These are phyloP conservation scores for Dasysyrphus tricinctus DNA, from an alignment of 2,888 invertebrate species.

Conservation along the genomic window DNA sequence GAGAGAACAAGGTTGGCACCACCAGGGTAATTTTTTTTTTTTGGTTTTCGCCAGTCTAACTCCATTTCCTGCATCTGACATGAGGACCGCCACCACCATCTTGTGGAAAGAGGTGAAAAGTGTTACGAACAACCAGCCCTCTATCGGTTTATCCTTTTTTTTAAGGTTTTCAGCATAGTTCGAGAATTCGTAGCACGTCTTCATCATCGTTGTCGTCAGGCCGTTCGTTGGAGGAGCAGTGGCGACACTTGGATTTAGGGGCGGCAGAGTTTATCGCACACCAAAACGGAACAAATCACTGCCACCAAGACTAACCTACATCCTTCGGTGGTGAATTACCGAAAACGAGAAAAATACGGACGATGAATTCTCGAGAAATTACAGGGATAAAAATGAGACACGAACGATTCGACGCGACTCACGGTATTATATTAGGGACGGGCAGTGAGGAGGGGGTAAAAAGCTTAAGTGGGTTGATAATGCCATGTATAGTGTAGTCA, in stretches of 20 bases:
- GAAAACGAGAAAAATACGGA: constrained; percentile 43
- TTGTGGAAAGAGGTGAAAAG: constrained; percentile 36
- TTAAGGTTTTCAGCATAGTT: constrained; percentile 19
- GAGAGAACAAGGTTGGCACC: constrained; percentile 59
- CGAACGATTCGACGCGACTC: constrained; percentile 23
- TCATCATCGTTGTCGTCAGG: constrained; percentile 70
- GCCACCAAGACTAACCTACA: constrained; percentile 72
- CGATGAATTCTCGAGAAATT: constrained; percentile 54
- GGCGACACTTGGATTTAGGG: constrained; percentile 63
- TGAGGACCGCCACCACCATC: constrained; percentile 33
- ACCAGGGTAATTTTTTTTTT: constrained; percentile 24
- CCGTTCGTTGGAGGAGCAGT: constrained; percentile 16
- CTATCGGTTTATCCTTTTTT: neutral
- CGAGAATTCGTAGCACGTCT: constrained; percentile 71
- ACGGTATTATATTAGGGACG: neutral
- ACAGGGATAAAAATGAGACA: constrained; percentile 67
- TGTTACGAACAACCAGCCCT: constrained; percentile 32
- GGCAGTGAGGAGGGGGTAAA: neutral
- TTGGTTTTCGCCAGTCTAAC: constrained; percentile 23
- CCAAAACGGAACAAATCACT: constrained; percentile 73
- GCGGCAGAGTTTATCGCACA: constrained; percentile 66
- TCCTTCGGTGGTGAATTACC: constrained; percentile 51
- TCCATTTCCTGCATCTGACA: constrained; percentile 69
- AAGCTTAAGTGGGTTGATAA: constrained; percentile 54
- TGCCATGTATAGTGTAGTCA: constrained; percentile 27